Evolutionary conservation across 2,113 vertebrate genomes (phyloP).

Genomic region (Ceratotherium simum): DNA sequence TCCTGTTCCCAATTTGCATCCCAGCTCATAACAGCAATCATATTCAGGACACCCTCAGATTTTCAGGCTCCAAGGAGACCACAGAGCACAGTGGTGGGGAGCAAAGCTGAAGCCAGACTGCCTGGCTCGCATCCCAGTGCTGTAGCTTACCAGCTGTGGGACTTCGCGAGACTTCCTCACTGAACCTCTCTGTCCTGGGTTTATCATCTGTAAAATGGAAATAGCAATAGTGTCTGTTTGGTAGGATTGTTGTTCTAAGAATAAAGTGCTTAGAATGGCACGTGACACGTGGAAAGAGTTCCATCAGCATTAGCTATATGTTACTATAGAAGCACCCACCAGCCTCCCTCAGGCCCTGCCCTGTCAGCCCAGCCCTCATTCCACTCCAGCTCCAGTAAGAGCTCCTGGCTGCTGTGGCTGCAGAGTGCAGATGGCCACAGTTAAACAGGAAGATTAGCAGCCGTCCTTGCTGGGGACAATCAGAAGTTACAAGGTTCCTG

Average conservation of each 20-base stretch:
- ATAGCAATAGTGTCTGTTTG: background rate
- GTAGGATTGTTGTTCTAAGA: background rate
- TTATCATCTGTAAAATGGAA: constrained; percentile 36
- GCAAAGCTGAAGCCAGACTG: background rate
- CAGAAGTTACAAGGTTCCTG: constrained; percentile 64
- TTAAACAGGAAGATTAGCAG: constrained; percentile 24
- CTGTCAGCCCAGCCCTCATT: background rate
- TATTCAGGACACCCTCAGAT: background rate
- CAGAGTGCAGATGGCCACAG: constrained; percentile 39
- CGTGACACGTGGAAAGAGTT: background rate
- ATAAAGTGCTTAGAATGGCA: background rate
- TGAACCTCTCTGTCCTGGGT: background rate
- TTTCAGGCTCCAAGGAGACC: background rate
- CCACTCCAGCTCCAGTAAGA: background rate
- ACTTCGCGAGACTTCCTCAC: background rate
- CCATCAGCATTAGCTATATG: background rate
- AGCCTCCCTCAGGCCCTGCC: background rate
- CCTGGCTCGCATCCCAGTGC: background rate
- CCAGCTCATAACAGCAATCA: background rate
- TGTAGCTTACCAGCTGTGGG: background rate
- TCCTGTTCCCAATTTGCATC: background rate
- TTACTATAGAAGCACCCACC: background rate
- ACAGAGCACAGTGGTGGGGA: background rate
- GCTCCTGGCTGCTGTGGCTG: background rate
- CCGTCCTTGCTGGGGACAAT: constrained; percentile 46